Evolutionary conservation across 2,888 invertebrate genomes (phyloP).

Genomic region (Omphaloscelis lunosa): DNA sequence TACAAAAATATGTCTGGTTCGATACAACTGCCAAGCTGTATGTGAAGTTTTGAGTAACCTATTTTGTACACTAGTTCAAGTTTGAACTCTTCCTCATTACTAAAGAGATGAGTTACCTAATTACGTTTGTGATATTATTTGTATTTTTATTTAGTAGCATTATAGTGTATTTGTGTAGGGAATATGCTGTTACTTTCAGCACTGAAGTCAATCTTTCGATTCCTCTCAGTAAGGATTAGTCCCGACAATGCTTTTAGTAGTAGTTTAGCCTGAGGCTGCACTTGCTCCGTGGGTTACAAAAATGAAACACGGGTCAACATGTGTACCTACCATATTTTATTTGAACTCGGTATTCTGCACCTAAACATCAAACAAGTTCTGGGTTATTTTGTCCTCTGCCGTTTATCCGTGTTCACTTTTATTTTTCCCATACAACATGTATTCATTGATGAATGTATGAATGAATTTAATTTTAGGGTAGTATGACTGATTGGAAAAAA

Average conservation of each 20-base stretch:
- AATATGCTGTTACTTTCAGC: background rate
- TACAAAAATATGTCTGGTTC: background rate
- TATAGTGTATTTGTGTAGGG: too few relatives aligned
- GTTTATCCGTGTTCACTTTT: slow-evolving; percentile 7
- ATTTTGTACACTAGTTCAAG: background rate
- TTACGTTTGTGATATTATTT: background rate
- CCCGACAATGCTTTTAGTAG: background rate
- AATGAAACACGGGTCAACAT: slow-evolving; percentile 2
- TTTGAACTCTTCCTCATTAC: background rate
- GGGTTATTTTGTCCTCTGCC: slow-evolving; percentile 3
- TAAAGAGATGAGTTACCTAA: background rate
- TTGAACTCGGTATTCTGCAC: background rate
- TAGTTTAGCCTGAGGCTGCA: background rate
- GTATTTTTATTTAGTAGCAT: background rate
- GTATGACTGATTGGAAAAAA: background rate
- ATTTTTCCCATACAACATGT: background rate
- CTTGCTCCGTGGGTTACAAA: background rate
- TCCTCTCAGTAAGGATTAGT: background rate
- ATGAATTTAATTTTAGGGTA: slow-evolving; percentile 25
- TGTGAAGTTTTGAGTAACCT: background rate
- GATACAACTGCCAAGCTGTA: background rate
- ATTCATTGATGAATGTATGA: slow-evolving; percentile 11
- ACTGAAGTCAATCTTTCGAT: background rate
- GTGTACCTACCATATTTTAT: background rate
- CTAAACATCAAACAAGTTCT: slow-evolving; percentile 1